Evolutionary conservation across 2,888 invertebrate genomes (phyloP).

Genomic region (Strigamia transsilvanica): DNA sequence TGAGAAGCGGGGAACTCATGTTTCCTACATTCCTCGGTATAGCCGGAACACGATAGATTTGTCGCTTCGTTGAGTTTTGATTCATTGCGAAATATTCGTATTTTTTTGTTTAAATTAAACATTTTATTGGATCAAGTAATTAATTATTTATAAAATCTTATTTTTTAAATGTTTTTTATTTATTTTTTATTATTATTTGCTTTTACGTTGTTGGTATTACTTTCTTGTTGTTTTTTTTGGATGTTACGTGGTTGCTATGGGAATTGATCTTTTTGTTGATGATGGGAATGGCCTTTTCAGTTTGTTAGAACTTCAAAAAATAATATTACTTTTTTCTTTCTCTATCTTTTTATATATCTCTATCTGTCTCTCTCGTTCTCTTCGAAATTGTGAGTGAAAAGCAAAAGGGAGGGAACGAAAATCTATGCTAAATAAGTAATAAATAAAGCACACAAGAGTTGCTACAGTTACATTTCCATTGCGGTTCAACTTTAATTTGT

Average conservation of each 20-base stretch:
- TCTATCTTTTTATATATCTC: neutral
- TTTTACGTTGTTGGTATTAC: neutral
- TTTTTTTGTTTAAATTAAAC: neutral
- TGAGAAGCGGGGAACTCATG: conserved; percentile 16
- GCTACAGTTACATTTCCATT: neutral
- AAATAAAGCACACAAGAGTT: neutral
- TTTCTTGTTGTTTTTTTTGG: neutral
- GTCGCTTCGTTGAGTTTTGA: conserved; percentile 32
- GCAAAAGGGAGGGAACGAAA: neutral
- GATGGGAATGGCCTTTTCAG: conserved; percentile 39
- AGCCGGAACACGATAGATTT: neutral
- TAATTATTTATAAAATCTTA: neutral
- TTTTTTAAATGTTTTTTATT: neutral
- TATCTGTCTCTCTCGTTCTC: neutral
- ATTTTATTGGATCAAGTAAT: neutral
- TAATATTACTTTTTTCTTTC: neutral
- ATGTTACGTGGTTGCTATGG: neutral
- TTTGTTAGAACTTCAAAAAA: neutral
- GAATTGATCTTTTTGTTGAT: conserved; percentile 37
- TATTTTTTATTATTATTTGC: neutral
- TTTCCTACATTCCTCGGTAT: conserved; percentile 35
- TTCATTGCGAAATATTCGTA: neutral
- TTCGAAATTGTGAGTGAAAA: neutral
- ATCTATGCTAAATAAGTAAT: neutral
- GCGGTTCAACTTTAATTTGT: conserved; percentile 43